Base-by-base conservation (phyloP, 1,140 invertebrate species). In the Atta texana region DNA sequence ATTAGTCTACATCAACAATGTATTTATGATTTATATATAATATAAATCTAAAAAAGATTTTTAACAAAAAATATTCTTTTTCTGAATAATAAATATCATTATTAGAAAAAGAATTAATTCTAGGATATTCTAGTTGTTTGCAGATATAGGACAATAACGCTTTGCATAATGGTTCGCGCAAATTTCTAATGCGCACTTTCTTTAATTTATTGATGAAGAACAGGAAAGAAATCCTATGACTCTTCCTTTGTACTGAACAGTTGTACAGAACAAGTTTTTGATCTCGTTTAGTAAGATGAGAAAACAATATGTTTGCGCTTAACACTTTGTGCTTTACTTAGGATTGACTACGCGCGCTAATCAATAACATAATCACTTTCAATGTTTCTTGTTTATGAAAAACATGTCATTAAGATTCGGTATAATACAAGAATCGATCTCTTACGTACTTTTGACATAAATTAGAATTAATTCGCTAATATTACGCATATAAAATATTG, bases 161-260 rank as follows among this genome's bases (percentile, higher is more conserved):
- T 59, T 49, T 44, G 39, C 24, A 12, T 74, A 59, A 82, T 82
- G 24, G 53, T 59, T 59, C 31, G 55, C 68, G 80, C 80, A 72
- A 82, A 72, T 53, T 74, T 59, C 80, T 82, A 82, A 74, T 82
- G 68, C 68, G 68, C 68, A 82, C 21, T 59, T 82, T 81, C 24
- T 61, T 82, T 72, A 82, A 74, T 82, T 74, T 82, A 74, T 82
- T 69, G 63, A 82, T 57, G 49, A 82, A 82, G 21, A 72, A 72
- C 21, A 82, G 68, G 55, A 82, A 34, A 82, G 68, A 82, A 82
- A 82, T 82, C 34, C 34, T 44, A 82, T 72, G 66, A 82, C 24
- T 82, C 66, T 74, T 82, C 34, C 39, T 82, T 82, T 82, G 69
- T 61, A 74, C 69, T 82, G 69, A 74, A 82, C 69, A 82, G 57